These are phyloP conservation scores for Lamellibrachia columna DNA, from an alignment of 2,888 invertebrate genomes.

Conservation along the genomic window DNA sequence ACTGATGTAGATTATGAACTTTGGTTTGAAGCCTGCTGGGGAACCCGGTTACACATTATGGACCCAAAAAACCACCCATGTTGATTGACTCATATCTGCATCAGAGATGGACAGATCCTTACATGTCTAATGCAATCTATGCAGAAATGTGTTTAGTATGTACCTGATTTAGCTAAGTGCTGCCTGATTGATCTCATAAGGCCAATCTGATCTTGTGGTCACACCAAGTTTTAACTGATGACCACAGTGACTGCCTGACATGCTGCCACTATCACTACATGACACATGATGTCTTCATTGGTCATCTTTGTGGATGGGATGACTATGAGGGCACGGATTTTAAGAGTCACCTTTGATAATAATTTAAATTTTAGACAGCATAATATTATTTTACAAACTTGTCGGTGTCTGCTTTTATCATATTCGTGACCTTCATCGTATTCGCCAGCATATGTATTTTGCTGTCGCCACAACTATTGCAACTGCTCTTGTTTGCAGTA, in stretches of 20 bases:
- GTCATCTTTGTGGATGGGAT: background rate
- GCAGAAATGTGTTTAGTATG: background rate
- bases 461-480: no score
- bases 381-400: no score
- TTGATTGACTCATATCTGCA: background rate
- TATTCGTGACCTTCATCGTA: no score
- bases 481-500: no score
- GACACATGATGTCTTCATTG: background rate
- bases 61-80: background rate
- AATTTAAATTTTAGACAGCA: no score
- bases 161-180: background rate
- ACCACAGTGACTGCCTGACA: background rate
- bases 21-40: background rate
- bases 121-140: background rate
- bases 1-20: background rate
- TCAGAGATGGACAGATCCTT: background rate
- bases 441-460: no score
- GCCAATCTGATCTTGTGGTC: constrained; percentile 12
- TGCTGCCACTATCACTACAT: background rate
- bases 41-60: background rate
- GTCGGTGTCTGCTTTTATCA: no score
- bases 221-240: background rate
- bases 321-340: background rate
- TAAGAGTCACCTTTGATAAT: background rate
- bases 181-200: background rate